A percentile compares a stretch with the other conserved stretches of the same genome.
These are phyloP conservation scores for Scleropages formosus DNA, from an alignment of 2,797 vertebrate species.

Conservation along the genomic window DNA sequence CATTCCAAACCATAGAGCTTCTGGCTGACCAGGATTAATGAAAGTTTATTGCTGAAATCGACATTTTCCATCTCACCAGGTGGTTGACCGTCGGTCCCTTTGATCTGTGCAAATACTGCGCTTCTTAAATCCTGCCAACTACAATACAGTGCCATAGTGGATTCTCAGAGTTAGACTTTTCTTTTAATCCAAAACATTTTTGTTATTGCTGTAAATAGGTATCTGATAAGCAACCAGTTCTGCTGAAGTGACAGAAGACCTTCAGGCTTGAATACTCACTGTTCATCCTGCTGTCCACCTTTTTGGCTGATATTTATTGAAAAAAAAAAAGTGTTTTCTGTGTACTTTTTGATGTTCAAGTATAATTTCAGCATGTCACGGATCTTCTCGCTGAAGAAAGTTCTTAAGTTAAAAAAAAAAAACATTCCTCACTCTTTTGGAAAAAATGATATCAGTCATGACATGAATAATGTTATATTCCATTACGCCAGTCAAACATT, in stretches of 20 bases:
- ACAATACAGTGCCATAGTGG: not conserved
- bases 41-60: not conserved
- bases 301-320: constrained; percentile 14
- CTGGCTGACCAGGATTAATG: not conserved
- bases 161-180: not conserved
- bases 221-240: not conserved
- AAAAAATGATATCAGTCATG: constrained; percentile 20
- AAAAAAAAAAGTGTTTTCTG: not conserved
- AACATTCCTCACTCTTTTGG: constrained; percentile 8
- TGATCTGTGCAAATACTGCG: not conserved
- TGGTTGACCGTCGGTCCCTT: not conserved
- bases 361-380: constrained; percentile 22
- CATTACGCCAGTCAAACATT: constrained; percentile 1
- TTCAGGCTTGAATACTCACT: constrained; percentile 21
- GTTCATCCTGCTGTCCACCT: constrained; percentile 11
- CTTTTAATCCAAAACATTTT: not conserved
- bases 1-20: not conserved
- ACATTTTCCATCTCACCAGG: not conserved
- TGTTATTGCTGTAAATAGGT: constrained; percentile 6
- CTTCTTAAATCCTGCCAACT: no score
- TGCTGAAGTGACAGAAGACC: constrained; percentile 2
- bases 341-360: not conserved
- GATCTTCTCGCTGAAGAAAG: not conserved
- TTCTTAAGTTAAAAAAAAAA: constrained; percentile 19
- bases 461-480: not conserved